Evolutionary conservation across 2,113 vertebrate genomes (phyloP).

Genomic region (Thinocorus orbignyianus): DNA sequence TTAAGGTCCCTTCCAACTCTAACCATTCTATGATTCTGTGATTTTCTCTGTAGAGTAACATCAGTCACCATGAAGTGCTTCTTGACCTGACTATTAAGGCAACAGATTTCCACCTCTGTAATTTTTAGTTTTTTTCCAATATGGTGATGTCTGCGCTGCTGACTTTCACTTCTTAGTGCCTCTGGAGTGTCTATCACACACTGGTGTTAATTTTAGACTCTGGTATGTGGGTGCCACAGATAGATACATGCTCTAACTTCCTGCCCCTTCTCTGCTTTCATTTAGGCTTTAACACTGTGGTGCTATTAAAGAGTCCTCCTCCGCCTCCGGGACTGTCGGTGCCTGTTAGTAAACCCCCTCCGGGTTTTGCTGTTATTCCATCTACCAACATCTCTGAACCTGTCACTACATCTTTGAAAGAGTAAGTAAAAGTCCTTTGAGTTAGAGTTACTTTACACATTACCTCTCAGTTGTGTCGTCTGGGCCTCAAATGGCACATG

Average conservation of each 20-base stretch:
- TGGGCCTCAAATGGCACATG: fast-evolving
- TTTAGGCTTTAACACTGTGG: conserved; percentile 89
- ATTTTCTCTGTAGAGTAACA: neutral
- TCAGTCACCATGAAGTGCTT: neutral
- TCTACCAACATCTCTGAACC: conserved; percentile 80
- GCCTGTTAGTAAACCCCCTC: conserved; percentile 88
- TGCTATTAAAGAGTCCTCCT: conserved; percentile 83
- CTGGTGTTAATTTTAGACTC: neutral
- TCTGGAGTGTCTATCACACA: neutral
- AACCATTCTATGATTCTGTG: too few species aligned
- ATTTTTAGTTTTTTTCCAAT: neutral
- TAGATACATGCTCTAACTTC: neutral
- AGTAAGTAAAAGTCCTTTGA: conserved; percentile 73
- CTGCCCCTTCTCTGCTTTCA: neutral
- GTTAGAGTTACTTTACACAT: neutral
- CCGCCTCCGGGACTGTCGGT: conserved; percentile 84
- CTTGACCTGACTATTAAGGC: neutral
- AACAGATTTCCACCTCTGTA: neutral
- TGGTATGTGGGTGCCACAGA: neutral
- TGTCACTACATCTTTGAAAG: conserved; percentile 70
- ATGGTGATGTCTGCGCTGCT: neutral
- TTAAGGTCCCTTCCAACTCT: too few species aligned
- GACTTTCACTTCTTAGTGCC: neutral
- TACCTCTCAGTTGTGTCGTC: fast-evolving
- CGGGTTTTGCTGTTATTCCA: conserved; percentile 89